Evolutionary conservation across 2,888 invertebrate genomes (phyloP), one percentile per base, ranked within the genome.

Genomic region (Gerris lacustris): DNA sequence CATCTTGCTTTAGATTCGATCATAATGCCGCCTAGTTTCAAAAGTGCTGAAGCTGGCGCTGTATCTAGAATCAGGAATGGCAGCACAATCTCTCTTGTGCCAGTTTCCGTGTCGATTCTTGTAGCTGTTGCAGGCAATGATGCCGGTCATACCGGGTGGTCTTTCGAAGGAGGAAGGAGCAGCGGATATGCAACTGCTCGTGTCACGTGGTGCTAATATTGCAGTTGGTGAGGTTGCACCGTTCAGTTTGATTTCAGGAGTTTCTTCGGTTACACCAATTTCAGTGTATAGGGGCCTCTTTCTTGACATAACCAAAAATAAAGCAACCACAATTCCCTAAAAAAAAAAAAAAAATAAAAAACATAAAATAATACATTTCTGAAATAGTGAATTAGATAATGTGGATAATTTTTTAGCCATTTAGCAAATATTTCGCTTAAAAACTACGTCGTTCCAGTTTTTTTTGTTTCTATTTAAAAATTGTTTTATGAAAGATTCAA

Each of bases 51-150:
- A 72, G 43, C 74, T 74, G 17, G 73, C 66, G 62, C 73, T 73
- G 18, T 68, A 73, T 44, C 63, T 69, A 45, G 67, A 44, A 63
- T 73, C 73, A n/a, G 69, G 64, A 31, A 73, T 45, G 11, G 74
- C 69, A 45, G 44, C 68, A 43, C 76, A 74, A 47, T 78, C 78
- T 70, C 78, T 79, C 72, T 79, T 77, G 5, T 82, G 81, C 83
- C 83, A 83, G 7, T 83, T 84, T 43, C 78, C 78, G 68, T 78
- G 76, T 73, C 84, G 83, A 80, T 88, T 89, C 79, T 89, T 88
- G 82, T 87, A 89, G 80, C 89, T 89, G 79, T 88, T 89, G 82
- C 89, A 89, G 0, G 88, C 87, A 73, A 90, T 88, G 72, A 89
- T 82, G 72, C 88, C 89, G 81, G 88, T 88, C 87, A 88, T 88